These are phyloP conservation scores for Monochamus saltuarius DNA, from an alignment of 1,140 invertebrate species.

Conservation along the genomic window DNA sequence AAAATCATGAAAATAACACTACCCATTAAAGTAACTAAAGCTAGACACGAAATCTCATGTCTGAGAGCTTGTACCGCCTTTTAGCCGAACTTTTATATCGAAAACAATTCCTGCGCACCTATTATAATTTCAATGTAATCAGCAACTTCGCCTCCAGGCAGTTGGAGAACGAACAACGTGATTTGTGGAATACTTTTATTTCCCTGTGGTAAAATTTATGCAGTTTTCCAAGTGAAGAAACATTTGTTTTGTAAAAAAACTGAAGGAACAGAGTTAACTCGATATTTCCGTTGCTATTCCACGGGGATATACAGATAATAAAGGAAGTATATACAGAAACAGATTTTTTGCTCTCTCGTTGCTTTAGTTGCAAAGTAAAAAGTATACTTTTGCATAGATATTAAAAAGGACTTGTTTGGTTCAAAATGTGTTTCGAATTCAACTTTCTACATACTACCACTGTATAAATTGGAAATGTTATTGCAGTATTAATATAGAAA, in stretches of 20 bases:
- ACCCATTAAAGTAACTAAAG: too few species aligned
- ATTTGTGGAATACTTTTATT: constrained; percentile 20
- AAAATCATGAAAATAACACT: too few species aligned
- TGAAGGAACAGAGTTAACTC: constrained; percentile 3
- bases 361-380: too few species aligned
- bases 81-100: too few species aligned
- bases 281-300: constrained; percentile 17
- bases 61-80: too few species aligned
- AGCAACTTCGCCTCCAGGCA: neutral
- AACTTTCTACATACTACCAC: too few species aligned
- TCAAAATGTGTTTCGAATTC: too few species aligned
- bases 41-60: too few species aligned
- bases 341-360: neutral
- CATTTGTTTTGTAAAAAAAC: constrained; percentile 9
- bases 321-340: neutral
- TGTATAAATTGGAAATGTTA: too few species aligned
- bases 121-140: neutral
- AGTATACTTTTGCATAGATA: too few species aligned
- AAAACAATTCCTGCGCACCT: neutral
- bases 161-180: constrained; percentile 9
- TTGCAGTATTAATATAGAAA: too few species aligned
- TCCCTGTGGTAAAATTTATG: constrained; percentile 18
- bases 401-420: too few species aligned
- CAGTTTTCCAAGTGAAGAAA: constrained; percentile 20
- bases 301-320: constrained; percentile 16